Evolutionary conservation across 2,888 invertebrate genomes (phyloP), one percentile per base, ranked within the genome.

Genomic region (Drosophila atroscutellata): DNA sequence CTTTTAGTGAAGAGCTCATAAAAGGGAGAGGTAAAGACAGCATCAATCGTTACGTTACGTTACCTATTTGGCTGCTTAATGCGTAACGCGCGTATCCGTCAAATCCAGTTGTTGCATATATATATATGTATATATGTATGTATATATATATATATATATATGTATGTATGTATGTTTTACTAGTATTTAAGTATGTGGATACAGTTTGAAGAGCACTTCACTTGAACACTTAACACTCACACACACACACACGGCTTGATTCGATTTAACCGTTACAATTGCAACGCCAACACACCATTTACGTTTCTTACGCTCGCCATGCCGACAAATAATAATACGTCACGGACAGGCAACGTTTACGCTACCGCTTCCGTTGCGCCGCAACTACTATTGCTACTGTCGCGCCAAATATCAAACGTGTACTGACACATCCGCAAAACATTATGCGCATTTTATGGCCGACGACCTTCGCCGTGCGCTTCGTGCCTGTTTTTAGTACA

Each of bases 381-480:
- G 55, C 57, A 57, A 60, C 59, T 52, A 47, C 54, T 49, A 20
- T 34, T 45, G 37, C 49, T 30, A 20, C 37, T 86, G 70, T 67
- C 86, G 78, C 89, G 85, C 83, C 91, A 87, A 92, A 90, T 90
- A 87, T 86, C 91, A 87, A 91, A 87, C 90, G 91, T 91, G 89
- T 86, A 91, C 91, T 91, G 91, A 87, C 91, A 87, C 82, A 83
- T 85, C 86, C 81, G 81, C 78, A 81, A 82, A 78, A 84, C 81
- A 88, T 90, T 90, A 91, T 91, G 91, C 91, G 90, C 90, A 91
- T 91, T 92, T 91, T 92, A 92, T 90, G 85, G 88, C 88, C 90
- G 89, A 83, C 85, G 86, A 83, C 83, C 83, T 84, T 80, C 80
- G 71, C 78, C 63, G 56, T 63, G 75, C 60, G 74, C 89, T 73